Evolutionary conservation across 2,113 vertebrate genomes (phyloP), one percentile per base, ranked within the genome.

Genomic region (Puffinus mauretanicus): DNA sequence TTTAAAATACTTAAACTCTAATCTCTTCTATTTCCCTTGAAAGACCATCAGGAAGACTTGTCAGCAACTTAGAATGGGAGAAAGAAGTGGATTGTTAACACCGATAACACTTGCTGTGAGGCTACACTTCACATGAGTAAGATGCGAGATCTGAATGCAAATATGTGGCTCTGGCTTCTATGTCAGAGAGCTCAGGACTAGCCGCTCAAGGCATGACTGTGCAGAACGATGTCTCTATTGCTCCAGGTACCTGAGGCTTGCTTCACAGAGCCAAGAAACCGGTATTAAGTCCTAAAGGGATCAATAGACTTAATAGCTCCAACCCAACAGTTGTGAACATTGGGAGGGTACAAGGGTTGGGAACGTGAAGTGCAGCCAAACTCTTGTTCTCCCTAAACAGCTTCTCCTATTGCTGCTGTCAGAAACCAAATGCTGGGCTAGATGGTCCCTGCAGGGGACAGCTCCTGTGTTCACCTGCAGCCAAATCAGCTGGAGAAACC

Each of bases 31-130:
- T 90, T 95, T 94, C 61, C 34, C 75, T 82, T 55, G 52, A 76
- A 95, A 91, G 65, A 55, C 55, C 69, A 95, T 78, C 73, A 91
- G 87, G 29, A 94, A 26, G 42, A 93, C 84, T 84, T 87, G 78
- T 84, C 51, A 87, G 77, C 61, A 85, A 22, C 38, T 66, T 54
- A 73, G 9, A 0, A 0, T 29, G 14, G 0, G 1, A 89, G 64
- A 86, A 83, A 69, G 51, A 82, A 84, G 49, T 27, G n/a, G 47
- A 82, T 26, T 78, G 55, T 82, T 94, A 96, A 73, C 69, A 76
- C 29, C 0, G 3, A 9, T 61, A 82, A 64, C 49, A 34, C 34
- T 70, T 46, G 14, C 82, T 84, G 57, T 14, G n/a, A 62, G 42
- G 64, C 82, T 66, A 54, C 13, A 25, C 42, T 93, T 75, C 34